A percentile compares a stretch with the other conserved stretches of the same genome.
Conservation (phyloP, 2,113 vertebrate genomes). For the Nothobranchius kuhntae region DNA sequence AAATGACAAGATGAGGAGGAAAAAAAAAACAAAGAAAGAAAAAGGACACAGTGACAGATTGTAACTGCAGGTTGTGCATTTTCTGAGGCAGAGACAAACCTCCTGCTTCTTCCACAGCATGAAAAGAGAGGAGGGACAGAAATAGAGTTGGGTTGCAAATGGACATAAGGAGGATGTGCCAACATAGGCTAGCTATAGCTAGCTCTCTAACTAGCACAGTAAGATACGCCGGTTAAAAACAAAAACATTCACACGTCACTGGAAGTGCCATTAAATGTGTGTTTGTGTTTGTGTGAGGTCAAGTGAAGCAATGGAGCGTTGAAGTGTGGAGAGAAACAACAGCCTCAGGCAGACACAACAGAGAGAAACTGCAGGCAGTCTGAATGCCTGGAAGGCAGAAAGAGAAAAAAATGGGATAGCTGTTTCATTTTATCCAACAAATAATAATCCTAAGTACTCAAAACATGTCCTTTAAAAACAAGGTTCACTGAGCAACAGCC, state of each 20-base stretch:
- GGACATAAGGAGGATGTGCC: constrained; percentile 36
- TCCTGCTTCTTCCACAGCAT: constrained; percentile 75
- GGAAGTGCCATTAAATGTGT: constrained; percentile 12
- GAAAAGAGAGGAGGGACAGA: constrained; percentile 61
- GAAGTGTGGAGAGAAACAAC: constrained; percentile 56
- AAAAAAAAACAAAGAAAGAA: constrained; percentile 5
- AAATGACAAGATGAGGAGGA: background rate
- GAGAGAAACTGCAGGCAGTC: constrained; percentile 45
- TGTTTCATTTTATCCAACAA: background rate
- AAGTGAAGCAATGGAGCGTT: constrained; percentile 40
- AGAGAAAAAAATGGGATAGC: constrained; percentile 7
- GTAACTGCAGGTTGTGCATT: constrained; percentile 50
- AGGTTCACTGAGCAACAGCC: too few species aligned
- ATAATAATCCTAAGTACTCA: background rate
- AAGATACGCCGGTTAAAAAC: constrained; percentile 9
- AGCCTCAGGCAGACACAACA: constrained; percentile 45
- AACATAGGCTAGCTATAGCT: constrained; percentile 12
- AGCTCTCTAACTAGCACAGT: background rate
- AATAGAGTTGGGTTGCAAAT: constrained; percentile 50
- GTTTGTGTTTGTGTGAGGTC: constrained; percentile 25
- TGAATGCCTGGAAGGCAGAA: constrained; percentile 32
- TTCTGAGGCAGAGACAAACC: constrained; percentile 66
- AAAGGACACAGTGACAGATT: constrained; percentile 42
- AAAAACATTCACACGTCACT: constrained; percentile 12
- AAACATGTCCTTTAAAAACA: too few species aligned